Percentiles rank a stretch among this genome's conserved stretches.
Conservation (phyloP, 2,888 invertebrate species). For the Hydraecia micacea region DNA sequence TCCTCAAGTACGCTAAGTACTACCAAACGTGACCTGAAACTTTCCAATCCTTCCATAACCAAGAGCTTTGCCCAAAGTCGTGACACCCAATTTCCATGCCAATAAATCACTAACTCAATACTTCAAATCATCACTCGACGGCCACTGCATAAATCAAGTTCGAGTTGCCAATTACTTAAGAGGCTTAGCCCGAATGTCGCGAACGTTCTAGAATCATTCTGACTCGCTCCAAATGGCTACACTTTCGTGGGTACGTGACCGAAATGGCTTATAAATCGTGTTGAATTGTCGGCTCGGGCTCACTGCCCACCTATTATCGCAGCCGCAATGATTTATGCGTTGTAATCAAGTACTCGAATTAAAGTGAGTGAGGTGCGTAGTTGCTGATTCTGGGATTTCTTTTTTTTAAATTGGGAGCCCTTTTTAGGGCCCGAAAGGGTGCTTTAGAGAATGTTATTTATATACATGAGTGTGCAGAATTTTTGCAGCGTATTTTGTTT, state of each 20-base stretch:
- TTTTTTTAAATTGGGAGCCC: conserved; percentile 58
- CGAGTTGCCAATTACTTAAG: conserved; percentile 82
- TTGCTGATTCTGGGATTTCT: conserved; percentile 59
- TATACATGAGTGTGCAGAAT: conserved; percentile 51
- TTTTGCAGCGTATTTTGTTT: conserved; percentile 54
- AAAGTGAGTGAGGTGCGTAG: conserved; percentile 66
- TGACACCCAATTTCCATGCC: conserved; percentile 50
- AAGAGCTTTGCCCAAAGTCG: conserved; percentile 32
- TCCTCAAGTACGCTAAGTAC: conserved; percentile 24
- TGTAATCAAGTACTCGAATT: conserved; percentile 76
- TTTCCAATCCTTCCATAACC: conserved; percentile 31
- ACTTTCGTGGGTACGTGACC: conserved; percentile 85
- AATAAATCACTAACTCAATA: conserved; percentile 68
- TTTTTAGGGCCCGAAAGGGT: conserved; percentile 46
- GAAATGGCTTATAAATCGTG: conserved; percentile 85
- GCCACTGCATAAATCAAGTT: conserved; percentile 76
- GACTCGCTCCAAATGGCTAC: conserved; percentile 81
- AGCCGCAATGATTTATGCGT: conserved; percentile 75
- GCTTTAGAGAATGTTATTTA: conserved; percentile 56
- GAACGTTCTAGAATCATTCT: conserved; percentile 79
- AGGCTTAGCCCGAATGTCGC: conserved; percentile 79
- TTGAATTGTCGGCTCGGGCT: conserved; percentile 75
- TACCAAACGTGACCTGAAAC: conserved; percentile 52
- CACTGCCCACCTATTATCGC: conserved; percentile 80
- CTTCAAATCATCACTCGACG: conserved; percentile 69